Conservation (phyloP, 2,113 vertebrate species). For the Entosphenus tridentatus region DNA sequence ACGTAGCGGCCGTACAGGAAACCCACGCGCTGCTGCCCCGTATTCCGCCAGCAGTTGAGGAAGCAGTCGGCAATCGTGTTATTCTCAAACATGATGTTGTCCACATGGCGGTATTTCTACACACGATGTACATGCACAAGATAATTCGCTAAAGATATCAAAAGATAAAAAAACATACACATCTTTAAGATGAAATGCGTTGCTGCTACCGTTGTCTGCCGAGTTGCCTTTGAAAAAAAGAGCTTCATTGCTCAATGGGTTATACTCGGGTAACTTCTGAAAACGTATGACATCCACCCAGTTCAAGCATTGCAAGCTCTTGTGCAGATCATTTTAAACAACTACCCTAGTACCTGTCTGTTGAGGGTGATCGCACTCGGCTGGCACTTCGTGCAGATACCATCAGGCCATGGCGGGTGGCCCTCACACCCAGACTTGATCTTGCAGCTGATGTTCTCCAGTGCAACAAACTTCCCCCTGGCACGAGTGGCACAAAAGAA, state of each 20-base stretch:
- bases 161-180: too few species aligned
- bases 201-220: too few species aligned
- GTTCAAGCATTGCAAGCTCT: too few species aligned
- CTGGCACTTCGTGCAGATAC: slow-evolving; percentile 96
- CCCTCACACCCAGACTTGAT: slow-evolving; percentile 92
- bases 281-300: too few species aligned
- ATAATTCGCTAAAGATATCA: too few species aligned
- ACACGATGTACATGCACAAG: slow-evolving; percentile 1
- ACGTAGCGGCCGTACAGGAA: slow-evolving; percentile 80
- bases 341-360: slow-evolving; percentile 37
- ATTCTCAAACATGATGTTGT: slow-evolving; percentile 99
- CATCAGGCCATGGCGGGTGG: slow-evolving; percentile 84
- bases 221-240: too few species aligned
- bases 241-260: too few species aligned
- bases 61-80: slow-evolving; percentile 94
- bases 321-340: too few species aligned
- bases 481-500: slow-evolving; percentile 2
- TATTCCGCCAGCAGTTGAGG: slow-evolving; percentile 96
- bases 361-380: slow-evolving; percentile 92
- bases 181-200: too few species aligned
- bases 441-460: slow-evolving; percentile 99
- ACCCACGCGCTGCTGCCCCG: slow-evolving; percentile 71
- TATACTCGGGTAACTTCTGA: too few species aligned
- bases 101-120: slow-evolving; percentile 95
- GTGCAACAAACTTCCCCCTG: slow-evolving; percentile 85